phyloP scores from a whole-genome alignment of 2,888 invertebrate species.

The Caenorhabditis sulstoni region DNA sequence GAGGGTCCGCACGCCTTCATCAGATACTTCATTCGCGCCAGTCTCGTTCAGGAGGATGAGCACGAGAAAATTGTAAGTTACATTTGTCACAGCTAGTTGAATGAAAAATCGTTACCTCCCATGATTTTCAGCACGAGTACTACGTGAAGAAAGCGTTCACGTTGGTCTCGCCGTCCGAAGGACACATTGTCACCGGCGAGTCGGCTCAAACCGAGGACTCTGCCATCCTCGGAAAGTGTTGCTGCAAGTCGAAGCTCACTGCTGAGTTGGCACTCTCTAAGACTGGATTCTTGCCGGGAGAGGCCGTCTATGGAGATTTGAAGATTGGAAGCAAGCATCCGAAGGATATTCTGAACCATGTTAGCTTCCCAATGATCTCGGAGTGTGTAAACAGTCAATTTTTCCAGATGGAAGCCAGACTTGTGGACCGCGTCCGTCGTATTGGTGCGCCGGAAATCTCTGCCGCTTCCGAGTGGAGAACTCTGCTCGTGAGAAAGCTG shows the following conservation, averaged over 20 bases:
- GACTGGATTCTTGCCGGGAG: slow-evolving; percentile 75
- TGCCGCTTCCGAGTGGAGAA: slow-evolving; percentile 62
- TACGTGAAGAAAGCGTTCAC: slow-evolving; percentile 76
- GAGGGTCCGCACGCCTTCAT: slow-evolving; percentile 78
- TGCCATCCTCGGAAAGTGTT: slow-evolving; percentile 73
- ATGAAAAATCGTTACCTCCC: neutral
- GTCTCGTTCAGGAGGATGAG: slow-evolving; percentile 74
- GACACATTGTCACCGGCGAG: slow-evolving; percentile 70
- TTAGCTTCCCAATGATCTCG: slow-evolving; percentile 23
- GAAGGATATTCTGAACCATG: slow-evolving; percentile 68
- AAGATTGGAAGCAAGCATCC: slow-evolving; percentile 71
- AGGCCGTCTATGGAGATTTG: slow-evolving; percentile 72
- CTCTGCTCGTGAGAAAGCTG: slow-evolving; percentile 58
- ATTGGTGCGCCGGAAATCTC: slow-evolving; percentile 62
- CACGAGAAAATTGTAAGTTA: slow-evolving; percentile 49
- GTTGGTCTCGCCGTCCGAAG: slow-evolving; percentile 70
- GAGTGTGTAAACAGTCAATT: neutral
- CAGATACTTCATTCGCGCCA: slow-evolving; percentile 78
- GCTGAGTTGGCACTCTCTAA: slow-evolving; percentile 75
- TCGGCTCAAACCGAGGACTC: slow-evolving; percentile 69
- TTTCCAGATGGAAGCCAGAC: slow-evolving; percentile 69
- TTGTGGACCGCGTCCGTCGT: slow-evolving; percentile 69
- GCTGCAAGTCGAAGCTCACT: slow-evolving; percentile 76
- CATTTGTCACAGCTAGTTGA: neutral
- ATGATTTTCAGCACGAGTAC: slow-evolving; percentile 75